phyloP scores from a whole-genome alignment of 1,140 invertebrate genomes.

The Antheraea pernyi region DNA sequence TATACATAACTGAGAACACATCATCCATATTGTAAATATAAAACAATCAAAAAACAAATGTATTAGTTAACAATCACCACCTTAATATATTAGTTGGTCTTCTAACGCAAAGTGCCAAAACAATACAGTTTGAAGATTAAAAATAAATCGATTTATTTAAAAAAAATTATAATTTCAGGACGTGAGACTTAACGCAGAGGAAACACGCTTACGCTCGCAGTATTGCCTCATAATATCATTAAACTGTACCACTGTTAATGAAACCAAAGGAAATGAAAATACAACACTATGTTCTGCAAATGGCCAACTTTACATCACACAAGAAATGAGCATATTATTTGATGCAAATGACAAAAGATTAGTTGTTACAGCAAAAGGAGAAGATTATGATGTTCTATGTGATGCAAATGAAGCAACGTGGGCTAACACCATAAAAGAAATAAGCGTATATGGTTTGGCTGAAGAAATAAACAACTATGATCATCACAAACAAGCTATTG shows the following conservation, averaged over 20 bases:
- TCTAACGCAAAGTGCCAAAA: too few species aligned
- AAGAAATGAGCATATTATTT: slow-evolving; percentile 40
- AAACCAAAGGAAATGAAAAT: neutral
- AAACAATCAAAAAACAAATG: too few species aligned
- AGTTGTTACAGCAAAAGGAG: slow-evolving; percentile 31
- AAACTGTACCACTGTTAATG: slow-evolving; percentile 30
- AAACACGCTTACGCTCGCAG: slow-evolving; percentile 36
- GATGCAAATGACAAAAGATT: slow-evolving; percentile 36
- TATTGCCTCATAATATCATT: slow-evolving; percentile 45
- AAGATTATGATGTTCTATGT: slow-evolving; percentile 44
- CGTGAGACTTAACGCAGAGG: slow-evolving; percentile 34
- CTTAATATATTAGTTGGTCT: too few species aligned
- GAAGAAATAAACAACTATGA: slow-evolving; percentile 49
- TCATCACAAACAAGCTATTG: slow-evolving; percentile 29
- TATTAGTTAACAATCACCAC: too few species aligned
- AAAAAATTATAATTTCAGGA: slow-evolving; percentile 46
- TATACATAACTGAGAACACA: too few species aligned
- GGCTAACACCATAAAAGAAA: slow-evolving; percentile 32
- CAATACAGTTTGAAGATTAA: neutral
- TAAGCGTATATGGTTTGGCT: slow-evolving; percentile 47
- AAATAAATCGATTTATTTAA: neutral
- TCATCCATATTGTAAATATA: too few species aligned
- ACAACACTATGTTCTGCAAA: neutral
- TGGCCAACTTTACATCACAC: slow-evolving; percentile 38
- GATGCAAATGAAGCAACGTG: slow-evolving; percentile 21